Base-by-base conservation (phyloP, 1,140 invertebrate species). In the Solenopsis fugax region DNA sequence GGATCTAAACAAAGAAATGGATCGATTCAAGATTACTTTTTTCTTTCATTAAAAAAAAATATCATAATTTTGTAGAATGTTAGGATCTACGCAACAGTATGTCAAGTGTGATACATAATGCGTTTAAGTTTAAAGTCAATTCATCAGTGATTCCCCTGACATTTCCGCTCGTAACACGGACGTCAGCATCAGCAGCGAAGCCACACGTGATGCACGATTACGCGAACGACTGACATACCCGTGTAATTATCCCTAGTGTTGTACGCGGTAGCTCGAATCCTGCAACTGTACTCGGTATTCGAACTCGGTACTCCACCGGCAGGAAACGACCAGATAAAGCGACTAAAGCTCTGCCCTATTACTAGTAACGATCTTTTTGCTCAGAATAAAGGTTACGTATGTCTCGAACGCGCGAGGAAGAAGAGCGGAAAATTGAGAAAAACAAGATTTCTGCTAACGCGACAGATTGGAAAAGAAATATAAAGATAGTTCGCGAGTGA, bases 301-400 rank as follows among this genome's bases (percentile, higher is more conserved):
- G 77, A 82, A 89, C 52, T 62, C 72, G 89, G 76, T 82, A 29
- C 2, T 89, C 62, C 41, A 41, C 5, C 21, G 65, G 41, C 71
- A 65, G 64, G 29, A 84, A 73, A 41, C 69, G 13, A 34, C 16
- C 18, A 1, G 85, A 89, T 90, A 89, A 90, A 89, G 85, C 67
- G 52, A 67, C 50, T 50, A 50, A 9, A 58, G 58, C 56, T 34
- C 34, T 58, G 71, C 37, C 48, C 89, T 88, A 89, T 90, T 90
- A 90, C 65, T 16, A 45, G 77, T 90, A 90, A 90, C 72, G 88
- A 90, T 87, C 88, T 89, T 90, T 90, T 90, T 90, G 65, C 67
- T 29, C 76, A 48, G 88, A 69, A 89, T 84, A 84, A 90, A 67
- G 72, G 75, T 86, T 86, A 56, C 65, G 76, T 84, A 84, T 73